Percentiles rank a stretch among this genome's conserved stretches.
phyloP scores from a whole-genome alignment of 1,140 invertebrate species.

The Myzus persicae region DNA sequence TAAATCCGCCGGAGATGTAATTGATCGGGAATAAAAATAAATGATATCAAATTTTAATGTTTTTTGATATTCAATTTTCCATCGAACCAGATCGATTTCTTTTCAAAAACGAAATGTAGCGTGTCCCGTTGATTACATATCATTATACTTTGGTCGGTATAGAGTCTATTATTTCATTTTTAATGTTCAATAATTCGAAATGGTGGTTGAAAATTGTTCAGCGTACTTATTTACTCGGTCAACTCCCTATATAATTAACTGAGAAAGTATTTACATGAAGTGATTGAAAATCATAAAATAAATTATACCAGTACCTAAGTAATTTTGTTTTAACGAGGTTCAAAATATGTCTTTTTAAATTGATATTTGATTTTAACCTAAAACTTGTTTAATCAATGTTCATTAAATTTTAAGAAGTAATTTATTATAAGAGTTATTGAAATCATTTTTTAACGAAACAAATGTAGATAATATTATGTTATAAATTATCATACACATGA shows the following conservation, averaged over 20 bases:
- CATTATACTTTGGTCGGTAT: background rate
- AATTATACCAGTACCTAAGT: background rate
- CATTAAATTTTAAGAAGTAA: constrained; percentile 5
- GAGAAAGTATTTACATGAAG: background rate
- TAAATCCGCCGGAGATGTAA: background rate
- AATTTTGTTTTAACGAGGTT: background rate
- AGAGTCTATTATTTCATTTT: background rate
- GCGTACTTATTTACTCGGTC: background rate
- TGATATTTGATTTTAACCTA: background rate
- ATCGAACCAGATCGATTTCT: background rate
- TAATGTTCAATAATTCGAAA: background rate
- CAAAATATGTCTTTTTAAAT: background rate
- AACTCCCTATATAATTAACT: background rate
- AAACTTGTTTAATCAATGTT: constrained; percentile 20
- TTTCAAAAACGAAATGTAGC: background rate
- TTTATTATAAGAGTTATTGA: background rate
- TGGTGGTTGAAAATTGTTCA: background rate
- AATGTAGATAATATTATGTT: background rate
- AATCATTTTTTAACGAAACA: background rate
- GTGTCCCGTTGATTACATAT: background rate
- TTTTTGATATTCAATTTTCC: background rate
- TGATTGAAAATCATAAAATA: constrained; percentile 33
- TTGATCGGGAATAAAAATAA: constrained; percentile 14
- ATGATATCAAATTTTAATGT: background rate
- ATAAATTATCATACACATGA: background rate